Conservation (phyloP, 2,888 invertebrate genomes). For the Drosophila diplacantha region DNA sequence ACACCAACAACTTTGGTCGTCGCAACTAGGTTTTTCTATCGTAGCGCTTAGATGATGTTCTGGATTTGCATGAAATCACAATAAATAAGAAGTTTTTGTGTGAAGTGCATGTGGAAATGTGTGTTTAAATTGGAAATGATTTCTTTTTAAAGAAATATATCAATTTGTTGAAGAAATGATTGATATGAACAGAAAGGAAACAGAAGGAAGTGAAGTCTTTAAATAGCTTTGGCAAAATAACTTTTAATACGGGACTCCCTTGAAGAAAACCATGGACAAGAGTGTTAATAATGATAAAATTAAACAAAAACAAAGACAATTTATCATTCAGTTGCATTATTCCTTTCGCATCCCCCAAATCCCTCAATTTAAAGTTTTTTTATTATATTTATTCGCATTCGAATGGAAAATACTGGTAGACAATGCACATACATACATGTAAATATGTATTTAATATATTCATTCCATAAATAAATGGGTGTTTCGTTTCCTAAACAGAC, state of each 20-base stretch:
- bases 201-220: neutral
- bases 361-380: neutral
- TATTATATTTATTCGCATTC: conserved; percentile 60
- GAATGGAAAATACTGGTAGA: conserved; percentile 70
- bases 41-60: conserved; percentile 38
- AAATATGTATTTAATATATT: conserved; percentile 55
- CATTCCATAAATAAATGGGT: conserved; percentile 62
- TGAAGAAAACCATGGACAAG: neutral
- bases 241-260: neutral
- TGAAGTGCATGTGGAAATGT: conserved; percentile 29
- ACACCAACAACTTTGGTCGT: conserved; percentile 81
- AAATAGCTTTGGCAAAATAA: too few relatives aligned
- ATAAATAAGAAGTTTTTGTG: conserved; percentile 31
- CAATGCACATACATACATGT: conserved; percentile 60
- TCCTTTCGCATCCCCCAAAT: neutral
- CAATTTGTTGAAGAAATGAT: neutral
- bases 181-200: neutral
- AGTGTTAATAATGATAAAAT: neutral
- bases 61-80: conserved; percentile 43
- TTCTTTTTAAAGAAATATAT: neutral
- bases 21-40: conserved; percentile 78
- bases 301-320: neutral
- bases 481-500: conserved; percentile 51
- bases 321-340: neutral
- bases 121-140: conserved; percentile 6